Evolutionary conservation across 2,113 vertebrate species (phyloP), one percentile per base, ranked within the genome.

Genomic region (Chascanopsetta lugubris): DNA sequence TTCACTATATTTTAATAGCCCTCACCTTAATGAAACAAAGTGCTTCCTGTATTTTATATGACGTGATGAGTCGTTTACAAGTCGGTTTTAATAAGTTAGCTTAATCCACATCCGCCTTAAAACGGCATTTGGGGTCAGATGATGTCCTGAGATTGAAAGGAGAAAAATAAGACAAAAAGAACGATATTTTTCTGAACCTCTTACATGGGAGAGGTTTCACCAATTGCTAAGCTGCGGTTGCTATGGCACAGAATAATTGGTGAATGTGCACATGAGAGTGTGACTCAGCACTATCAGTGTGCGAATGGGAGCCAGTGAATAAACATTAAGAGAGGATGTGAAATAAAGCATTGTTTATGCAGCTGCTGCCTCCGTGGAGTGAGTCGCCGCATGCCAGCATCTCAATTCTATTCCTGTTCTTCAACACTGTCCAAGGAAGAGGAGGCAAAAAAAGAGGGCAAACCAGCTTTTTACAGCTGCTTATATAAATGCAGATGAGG

Each of bases 301-400:
- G 77, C 75, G 43, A 87, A 79, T 72, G 77, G 63, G 57, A 83
- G 61, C 67, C 75, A 69, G 80, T 87, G 84, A 89, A 87, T 86
- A 88, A 86, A 83, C 65, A 85, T 82, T 82, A 83, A 82, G 80
- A 82, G 80, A 83, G 79, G 82, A 80, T 70, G 74, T 78, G 81
- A 85, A 85, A 86, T 77, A 85, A 88, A 87, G 78, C 85, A 85
- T 85, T 90, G 87, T 89, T 89, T 90, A 80, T 85, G 83, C 87
- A 90, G 83, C 88, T 89, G 87, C 75, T 75, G 83, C 73, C 71
- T 70, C 53, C 34, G 58, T 74, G 4, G 42, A 81, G 82, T 68
- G 70, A 78, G 75, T 80, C 53, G 78, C 72, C 75, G n/a, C n/a
- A 57, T 66, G 83, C 73, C 82, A 75, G 66, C 68, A 61, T 84